phyloP scores from a whole-genome alignment of 2,113 vertebrate species.

The Poeciliopsis occidentalis region DNA sequence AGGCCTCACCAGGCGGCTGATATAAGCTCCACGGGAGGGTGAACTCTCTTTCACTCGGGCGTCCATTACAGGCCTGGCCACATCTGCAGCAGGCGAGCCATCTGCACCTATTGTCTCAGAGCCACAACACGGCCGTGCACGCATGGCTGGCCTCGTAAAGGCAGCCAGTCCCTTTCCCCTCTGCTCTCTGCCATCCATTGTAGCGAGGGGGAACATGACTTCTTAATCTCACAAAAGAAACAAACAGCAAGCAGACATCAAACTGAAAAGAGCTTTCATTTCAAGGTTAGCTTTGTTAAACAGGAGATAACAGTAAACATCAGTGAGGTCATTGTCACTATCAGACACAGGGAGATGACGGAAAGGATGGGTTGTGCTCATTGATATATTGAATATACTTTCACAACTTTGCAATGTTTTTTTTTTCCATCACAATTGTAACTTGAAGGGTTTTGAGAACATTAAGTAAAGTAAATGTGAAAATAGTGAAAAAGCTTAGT shows the following conservation, averaged over 20 bases:
- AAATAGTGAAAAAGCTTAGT: neutral
- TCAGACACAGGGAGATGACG: neutral
- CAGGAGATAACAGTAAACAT: slow-evolving; percentile 12
- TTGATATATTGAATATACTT: neutral
- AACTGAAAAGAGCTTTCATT: slow-evolving; percentile 40
- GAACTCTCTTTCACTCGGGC: slow-evolving; percentile 67
- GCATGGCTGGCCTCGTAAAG: slow-evolving; percentile 74
- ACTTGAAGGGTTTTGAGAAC: neutral
- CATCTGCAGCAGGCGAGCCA: slow-evolving; percentile 79
- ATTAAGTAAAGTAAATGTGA: neutral
- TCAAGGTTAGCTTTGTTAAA: slow-evolving; percentile 40
- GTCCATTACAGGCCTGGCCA: slow-evolving; percentile 75
- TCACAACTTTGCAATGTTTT: slow-evolving; percentile 3
- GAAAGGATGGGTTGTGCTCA: neutral
- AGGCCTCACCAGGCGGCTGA: slow-evolving; percentile 59
- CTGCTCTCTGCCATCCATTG: slow-evolving; percentile 44
- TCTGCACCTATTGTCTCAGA: slow-evolving; percentile 81
- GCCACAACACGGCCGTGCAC: slow-evolving; percentile 67
- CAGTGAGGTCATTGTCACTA: slow-evolving; percentile 1
- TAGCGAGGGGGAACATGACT: too few relatives aligned
- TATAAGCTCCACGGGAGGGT: slow-evolving; percentile 66
- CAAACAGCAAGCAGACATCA: slow-evolving; percentile 27
- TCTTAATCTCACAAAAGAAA: too few relatives aligned
- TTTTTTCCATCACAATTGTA: neutral
- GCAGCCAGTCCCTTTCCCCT: slow-evolving; percentile 59